Evolutionary conservation across 2,888 invertebrate genomes (phyloP), one percentile per base, ranked within the genome.

Genomic region (Eristalis tenax): DNA sequence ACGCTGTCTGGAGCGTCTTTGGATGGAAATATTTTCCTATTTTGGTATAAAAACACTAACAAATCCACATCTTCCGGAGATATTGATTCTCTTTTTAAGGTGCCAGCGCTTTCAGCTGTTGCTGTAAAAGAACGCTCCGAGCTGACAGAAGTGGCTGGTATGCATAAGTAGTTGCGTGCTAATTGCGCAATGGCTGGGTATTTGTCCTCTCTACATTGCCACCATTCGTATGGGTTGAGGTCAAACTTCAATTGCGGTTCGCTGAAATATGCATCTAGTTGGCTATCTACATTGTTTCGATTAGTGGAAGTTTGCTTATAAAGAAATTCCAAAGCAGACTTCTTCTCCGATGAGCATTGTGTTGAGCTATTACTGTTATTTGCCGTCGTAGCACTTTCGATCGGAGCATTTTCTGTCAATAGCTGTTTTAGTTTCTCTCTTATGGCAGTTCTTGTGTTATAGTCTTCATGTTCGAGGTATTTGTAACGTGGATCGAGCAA

Each of bases 401-500:
- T 56, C 13, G 65, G 13, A 56, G 50, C 23, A 65, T 56, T 8
- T 65, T 65, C 74, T 56, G 4, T 35, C n/a, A 74, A 65, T 4
- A 74, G 22, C 38, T 65, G 28, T 8, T 65, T 56, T 18, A 74
- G 18, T 65, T 65, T 65, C 15, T 74, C 32, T 74, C 65, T 74
- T 56, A 65, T 74, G 50, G 64, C 6, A 63, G 50, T 35, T 65
- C 74, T 74, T 35, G 18, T 64, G 13, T 13, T 38, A 65, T 23
- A 56, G 23, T 26, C 35, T 35, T 74, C 74, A 74, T 74, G 74
- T 35, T 64, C 56, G 18, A 74, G 65, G 56, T 74, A 32, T 65
- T 56, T 74, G n/a, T 64, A 74, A 22, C 74, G 64, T 2, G 74
- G 74, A n/a, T 74, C 74, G 43, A 75, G 75, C 40, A 75, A 59